Conservation (phyloP, 2,888 invertebrate genomes). For the Spilosoma lubricipeda region DNA sequence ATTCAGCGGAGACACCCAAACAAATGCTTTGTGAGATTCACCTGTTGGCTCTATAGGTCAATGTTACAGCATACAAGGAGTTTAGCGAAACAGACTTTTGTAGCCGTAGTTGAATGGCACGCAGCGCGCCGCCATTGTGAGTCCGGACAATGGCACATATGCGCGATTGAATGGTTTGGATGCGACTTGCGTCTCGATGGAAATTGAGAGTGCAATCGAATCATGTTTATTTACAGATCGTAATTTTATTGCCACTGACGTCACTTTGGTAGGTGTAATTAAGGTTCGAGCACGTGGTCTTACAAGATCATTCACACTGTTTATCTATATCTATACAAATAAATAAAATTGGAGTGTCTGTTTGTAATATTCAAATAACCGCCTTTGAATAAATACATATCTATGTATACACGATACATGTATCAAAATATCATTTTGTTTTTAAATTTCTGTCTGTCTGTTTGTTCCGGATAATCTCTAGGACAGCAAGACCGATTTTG, state of each 20-base stretch:
- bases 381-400: no score
- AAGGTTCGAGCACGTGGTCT: constrained; percentile 22
- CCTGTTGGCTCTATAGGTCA: constrained; percentile 85
- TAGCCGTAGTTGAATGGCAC: constrained; percentile 74
- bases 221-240: constrained; percentile 52
- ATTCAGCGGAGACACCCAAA: constrained; percentile 81
- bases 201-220: constrained; percentile 74
- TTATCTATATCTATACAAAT: no score
- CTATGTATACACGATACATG: no score
- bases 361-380: no score
- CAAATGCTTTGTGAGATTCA: constrained; percentile 80
- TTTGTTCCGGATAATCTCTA: no score
- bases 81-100: constrained; percentile 84
- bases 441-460: no score
- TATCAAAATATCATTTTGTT: no score
- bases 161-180: constrained; percentile 79
- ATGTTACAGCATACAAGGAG: constrained; percentile 83
- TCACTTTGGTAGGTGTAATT: constrained; percentile 18
- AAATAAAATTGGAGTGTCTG: no score
- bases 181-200: constrained; percentile 73
- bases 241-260: constrained; percentile 40
- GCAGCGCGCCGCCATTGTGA: constrained; percentile 70
- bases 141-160: constrained; percentile 77
- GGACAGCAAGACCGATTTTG: no score
- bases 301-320: constrained; percentile 7